These are phyloP conservation scores for Platorchestia sp. DNA, from an alignment of 1,140 invertebrate genomes.

Conservation along the genomic window DNA sequence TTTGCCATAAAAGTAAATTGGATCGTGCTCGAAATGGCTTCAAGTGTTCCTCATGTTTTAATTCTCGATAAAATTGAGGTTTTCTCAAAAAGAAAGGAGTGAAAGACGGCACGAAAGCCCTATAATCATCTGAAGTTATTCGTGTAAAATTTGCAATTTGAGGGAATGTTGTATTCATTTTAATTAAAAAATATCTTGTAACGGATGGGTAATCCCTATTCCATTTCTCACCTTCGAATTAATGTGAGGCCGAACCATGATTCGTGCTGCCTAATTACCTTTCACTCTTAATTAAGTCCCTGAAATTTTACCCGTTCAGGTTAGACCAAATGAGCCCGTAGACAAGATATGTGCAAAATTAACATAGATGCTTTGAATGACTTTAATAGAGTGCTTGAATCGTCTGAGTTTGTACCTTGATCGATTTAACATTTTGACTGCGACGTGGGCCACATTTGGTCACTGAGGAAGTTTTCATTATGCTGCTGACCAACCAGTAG, in stretches of 20 bases:
- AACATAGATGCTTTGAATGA: neutral
- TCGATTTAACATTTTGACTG: too few species aligned
- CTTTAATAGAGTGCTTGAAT: too few species aligned
- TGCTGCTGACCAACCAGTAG: too few species aligned
- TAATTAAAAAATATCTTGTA: neutral
- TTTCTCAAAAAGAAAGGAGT: neutral
- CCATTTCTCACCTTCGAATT: neutral
- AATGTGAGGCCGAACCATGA: neutral
- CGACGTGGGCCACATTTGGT: too few species aligned
- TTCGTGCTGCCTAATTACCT: neutral
- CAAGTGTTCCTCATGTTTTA: neutral
- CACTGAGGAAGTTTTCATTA: too few species aligned
- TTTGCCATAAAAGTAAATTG: neutral
- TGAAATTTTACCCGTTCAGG: neutral
- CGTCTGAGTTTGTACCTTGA: too few species aligned
- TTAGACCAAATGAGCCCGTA: neutral
- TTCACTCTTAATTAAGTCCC: neutral
- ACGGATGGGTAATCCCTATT: neutral
- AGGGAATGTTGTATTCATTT: neutral
- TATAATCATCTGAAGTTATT: neutral
- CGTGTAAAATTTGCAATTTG: neutral
- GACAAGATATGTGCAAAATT: neutral
- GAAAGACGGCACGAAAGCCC: neutral
- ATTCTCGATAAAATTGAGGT: neutral
- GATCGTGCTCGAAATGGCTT: neutral